phyloP scores from a whole-genome alignment of 2,113 vertebrate genomes.

The Castor canadensis region DNA sequence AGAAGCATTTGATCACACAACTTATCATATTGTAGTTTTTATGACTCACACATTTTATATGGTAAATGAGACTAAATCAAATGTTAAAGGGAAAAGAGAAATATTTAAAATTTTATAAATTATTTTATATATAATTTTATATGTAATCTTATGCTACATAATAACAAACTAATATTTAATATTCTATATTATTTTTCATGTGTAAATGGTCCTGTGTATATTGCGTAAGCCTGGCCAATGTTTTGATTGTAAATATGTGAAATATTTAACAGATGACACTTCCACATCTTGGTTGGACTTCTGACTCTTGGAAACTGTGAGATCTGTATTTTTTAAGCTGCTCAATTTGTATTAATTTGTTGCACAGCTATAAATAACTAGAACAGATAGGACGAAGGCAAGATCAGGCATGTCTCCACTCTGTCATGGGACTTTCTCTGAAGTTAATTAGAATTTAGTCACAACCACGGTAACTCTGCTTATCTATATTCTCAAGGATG shows the following conservation, averaged over 20 bases:
- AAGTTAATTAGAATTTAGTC: neutral
- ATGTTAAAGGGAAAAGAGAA: neutral
- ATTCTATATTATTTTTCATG: neutral
- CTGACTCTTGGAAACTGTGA: neutral
- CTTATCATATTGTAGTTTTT: neutral
- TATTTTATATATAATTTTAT: no score
- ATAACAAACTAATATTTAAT: neutral
- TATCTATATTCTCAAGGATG: neutral
- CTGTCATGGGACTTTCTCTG: neutral
- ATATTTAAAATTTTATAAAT: neutral
- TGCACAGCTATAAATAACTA: neutral
- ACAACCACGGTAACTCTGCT: no score
- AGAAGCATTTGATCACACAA: neutral
- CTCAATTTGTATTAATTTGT: slow-evolving; percentile 4
- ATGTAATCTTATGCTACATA: neutral
- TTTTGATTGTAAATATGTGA: neutral
- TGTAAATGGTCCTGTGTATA: neutral
- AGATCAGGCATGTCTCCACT: neutral
- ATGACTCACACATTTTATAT: neutral
- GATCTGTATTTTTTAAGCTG: neutral
- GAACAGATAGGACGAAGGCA: neutral
- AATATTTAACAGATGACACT: neutral
- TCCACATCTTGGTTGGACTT: neutral
- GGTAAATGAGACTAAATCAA: neutral
- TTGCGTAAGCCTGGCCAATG: neutral